Conservation (phyloP, 2,113 vertebrate species). For the Rhinolophus sinicus region DNA sequence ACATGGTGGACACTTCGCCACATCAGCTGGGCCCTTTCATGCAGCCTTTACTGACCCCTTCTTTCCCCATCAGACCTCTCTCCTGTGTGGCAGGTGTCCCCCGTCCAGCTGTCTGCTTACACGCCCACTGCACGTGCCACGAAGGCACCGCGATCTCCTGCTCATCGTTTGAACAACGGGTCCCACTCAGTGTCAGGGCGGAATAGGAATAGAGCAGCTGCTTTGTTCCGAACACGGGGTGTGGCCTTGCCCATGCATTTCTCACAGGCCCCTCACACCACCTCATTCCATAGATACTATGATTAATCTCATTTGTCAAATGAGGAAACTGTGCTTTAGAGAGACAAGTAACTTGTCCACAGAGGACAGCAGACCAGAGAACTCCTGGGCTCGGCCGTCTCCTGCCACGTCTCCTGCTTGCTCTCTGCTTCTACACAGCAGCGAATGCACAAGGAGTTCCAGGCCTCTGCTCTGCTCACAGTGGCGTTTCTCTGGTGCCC, state of each 20-base stretch:
- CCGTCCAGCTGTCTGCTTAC: too few species aligned
- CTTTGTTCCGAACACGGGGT: neutral
- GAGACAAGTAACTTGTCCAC: neutral
- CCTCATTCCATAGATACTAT: too few species aligned
- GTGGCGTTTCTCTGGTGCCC: too few species aligned
- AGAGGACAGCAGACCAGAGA: neutral
- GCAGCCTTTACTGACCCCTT: neutral
- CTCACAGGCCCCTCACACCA: neutral
- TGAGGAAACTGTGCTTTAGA: neutral
- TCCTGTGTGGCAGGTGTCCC: too few species aligned
- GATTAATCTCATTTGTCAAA: neutral
- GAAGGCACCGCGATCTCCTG: neutral
- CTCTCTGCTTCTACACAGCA: neutral
- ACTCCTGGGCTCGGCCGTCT: rapidly evolving
- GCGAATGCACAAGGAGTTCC: neutral
- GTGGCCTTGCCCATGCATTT: neutral
- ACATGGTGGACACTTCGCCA: too few species aligned
- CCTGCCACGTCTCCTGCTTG: too few species aligned
- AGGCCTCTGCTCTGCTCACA: too few species aligned
- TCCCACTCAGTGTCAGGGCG: neutral
- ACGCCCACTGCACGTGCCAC: too few species aligned
- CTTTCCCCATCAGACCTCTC: neutral
- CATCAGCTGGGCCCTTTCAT: neutral
- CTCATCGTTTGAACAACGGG: neutral
- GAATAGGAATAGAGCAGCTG: neutral